Conservation (phyloP, 2,113 vertebrate species). For the Ardeotis arabs region DNA sequence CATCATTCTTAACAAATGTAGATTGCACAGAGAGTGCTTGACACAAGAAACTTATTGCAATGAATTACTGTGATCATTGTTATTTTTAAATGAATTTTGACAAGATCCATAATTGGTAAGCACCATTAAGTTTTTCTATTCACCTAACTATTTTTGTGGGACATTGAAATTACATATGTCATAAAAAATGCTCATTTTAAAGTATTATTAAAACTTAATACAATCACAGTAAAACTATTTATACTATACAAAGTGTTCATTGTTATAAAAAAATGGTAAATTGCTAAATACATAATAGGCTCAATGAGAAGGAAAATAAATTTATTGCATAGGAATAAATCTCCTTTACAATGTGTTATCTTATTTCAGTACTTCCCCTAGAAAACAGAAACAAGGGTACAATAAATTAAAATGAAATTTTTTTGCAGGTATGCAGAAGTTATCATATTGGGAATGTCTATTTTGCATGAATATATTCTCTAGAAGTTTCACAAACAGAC, state of each 20-base stretch:
- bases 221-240: conserved; percentile 34
- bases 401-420: neutral
- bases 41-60: conserved; percentile 11
- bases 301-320: neutral
- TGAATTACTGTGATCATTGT: conserved; percentile 3
- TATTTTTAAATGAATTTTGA: conserved; percentile 43
- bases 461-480: neutral
- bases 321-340: neutral
- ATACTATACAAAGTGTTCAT: neutral
- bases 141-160: conserved; percentile 16
- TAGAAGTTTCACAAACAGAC: neutral
- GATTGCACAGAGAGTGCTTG: neutral
- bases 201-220: conserved; percentile 54
- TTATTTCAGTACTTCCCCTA: neutral
- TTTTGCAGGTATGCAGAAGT: neutral
- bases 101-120: conserved; percentile 33
- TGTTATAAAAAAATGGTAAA: conserved; percentile 25
- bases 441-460: neutral
- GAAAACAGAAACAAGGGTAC: neutral
- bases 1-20: neutral
- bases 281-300: conserved; percentile 13
- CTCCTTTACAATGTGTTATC: neutral
- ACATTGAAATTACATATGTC: neutral
- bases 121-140: conserved; percentile 37
- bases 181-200: conserved; percentile 23